These are phyloP conservation scores for Cylloceria caligata DNA, from an alignment of 2,888 invertebrate species.

Conservation along the genomic window DNA sequence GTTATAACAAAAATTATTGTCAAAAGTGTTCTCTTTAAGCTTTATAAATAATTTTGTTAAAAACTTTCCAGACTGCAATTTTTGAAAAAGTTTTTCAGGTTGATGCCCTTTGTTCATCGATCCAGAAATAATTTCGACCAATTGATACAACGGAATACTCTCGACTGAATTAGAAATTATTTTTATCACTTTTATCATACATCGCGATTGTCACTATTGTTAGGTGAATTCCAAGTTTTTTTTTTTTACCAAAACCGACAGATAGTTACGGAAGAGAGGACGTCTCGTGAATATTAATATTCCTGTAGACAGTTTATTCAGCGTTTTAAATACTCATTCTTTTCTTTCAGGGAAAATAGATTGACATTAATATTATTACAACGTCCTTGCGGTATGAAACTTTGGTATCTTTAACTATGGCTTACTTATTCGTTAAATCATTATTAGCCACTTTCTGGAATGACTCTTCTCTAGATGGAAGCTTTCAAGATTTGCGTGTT, in stretches of 20 bases:
- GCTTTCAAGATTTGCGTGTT: too few species aligned
- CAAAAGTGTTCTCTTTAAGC: not conserved
- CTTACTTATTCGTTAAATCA: too few species aligned
- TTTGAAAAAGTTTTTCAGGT: not conserved
- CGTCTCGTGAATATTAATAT: conserved; percentile 22
- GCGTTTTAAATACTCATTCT: too few species aligned
- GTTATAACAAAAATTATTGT: not conserved
- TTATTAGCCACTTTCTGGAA: too few species aligned
- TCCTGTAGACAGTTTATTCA: too few species aligned
- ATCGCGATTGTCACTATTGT: not conserved
- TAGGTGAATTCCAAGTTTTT: not conserved
- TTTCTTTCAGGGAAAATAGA: too few species aligned
- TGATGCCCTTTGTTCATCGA: not conserved
- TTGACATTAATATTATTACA: too few species aligned
- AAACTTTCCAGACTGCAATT: not conserved
- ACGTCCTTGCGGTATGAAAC: too few species aligned
- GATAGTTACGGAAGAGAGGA: not conserved
- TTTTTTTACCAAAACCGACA: not conserved
- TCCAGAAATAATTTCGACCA: conserved; percentile 13
- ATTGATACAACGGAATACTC: conserved; percentile 43
- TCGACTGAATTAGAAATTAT: conserved; percentile 22
- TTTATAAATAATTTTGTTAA: not conserved
- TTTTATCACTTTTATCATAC: conserved; percentile 23
- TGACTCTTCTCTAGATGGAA: too few species aligned
- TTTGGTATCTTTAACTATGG: too few species aligned